phyloP scores from a whole-genome alignment of 2,797 vertebrate species.

The Chelon labrosus region DNA sequence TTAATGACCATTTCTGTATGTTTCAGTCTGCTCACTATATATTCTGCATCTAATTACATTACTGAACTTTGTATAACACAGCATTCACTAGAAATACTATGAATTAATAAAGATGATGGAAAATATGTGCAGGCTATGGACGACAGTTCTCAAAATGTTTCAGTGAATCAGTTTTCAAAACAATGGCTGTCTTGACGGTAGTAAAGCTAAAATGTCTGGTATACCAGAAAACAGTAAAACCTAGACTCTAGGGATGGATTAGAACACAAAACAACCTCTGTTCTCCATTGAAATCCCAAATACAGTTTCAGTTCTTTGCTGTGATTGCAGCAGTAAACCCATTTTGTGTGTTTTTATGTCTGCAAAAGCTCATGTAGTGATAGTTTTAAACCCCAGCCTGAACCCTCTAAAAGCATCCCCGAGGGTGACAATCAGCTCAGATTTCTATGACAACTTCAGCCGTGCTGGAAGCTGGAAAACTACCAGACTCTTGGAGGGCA shows the following conservation, averaged over 20 bases:
- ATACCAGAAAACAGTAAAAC: slow-evolving; percentile 24
- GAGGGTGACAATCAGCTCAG: slow-evolving; percentile 49
- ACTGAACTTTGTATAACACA: slow-evolving; percentile 1
- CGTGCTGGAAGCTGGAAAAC: slow-evolving; percentile 32
- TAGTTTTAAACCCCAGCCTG: slow-evolving; percentile 26
- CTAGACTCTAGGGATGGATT: slow-evolving; percentile 4
- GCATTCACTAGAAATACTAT: neutral
- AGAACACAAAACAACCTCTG: slow-evolving; percentile 10
- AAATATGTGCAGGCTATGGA: slow-evolving; percentile 14
- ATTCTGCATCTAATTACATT: slow-evolving; percentile 4
- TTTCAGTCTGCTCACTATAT: slow-evolving; percentile 5
- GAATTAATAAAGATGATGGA: neutral
- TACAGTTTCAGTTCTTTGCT: slow-evolving; percentile 1
- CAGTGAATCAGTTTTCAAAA: slow-evolving; percentile 20
- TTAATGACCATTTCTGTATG: neutral
- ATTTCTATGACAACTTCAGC: slow-evolving; percentile 44
- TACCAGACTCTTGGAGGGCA: slow-evolving; percentile 20
- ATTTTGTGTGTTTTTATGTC: slow-evolving; percentile 11
- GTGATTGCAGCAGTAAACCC: slow-evolving; percentile 6
- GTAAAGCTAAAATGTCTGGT: slow-evolving; percentile 3
- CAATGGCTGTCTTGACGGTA: slow-evolving; percentile 2
- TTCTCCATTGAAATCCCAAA: slow-evolving; percentile 2
- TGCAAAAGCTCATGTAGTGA: slow-evolving; percentile 6
- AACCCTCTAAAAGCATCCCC: slow-evolving; percentile 39
- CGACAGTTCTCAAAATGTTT: slow-evolving; percentile 5